phyloP scores from a whole-genome alignment of 1,140 invertebrate genomes.

The Lysiphlebus fabarum region DNA sequence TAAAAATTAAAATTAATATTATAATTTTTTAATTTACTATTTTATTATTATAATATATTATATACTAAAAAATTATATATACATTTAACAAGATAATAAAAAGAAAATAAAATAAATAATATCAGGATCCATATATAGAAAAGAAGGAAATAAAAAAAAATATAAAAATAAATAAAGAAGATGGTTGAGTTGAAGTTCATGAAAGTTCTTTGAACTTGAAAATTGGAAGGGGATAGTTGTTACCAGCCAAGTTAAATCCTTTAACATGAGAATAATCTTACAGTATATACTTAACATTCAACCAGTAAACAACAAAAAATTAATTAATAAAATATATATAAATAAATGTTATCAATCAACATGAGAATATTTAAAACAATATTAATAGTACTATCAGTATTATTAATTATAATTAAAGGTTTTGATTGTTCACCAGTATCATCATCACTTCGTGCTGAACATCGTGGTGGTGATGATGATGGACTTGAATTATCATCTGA shows the following conservation, averaged over 20 bases:
- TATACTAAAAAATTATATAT: no score
- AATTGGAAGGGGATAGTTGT: background rate
- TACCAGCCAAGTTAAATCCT: background rate
- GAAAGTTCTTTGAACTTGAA: slow-evolving; percentile 35
- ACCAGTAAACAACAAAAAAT: no score
- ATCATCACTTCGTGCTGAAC: slow-evolving; percentile 17
- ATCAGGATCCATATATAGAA: no score
- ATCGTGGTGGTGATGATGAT: background rate
- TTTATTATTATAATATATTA: no score
- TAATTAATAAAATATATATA: background rate
- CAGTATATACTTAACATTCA: no score
- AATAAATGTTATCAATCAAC: slow-evolving; percentile 33
- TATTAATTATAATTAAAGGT: slow-evolving; percentile 13
- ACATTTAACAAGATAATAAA: no score
- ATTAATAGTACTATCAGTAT: slow-evolving; percentile 21
- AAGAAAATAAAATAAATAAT: no score
- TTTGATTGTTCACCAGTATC: slow-evolving; percentile 9
- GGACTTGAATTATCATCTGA: slow-evolving; percentile 1
- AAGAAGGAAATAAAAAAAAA: no score
- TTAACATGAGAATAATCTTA: no score
- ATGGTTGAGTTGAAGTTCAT: slow-evolving; percentile 10
- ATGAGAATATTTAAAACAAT: slow-evolving; percentile 42
- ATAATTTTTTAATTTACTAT: no score
- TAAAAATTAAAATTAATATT: no score
- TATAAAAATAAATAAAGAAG: no score